Base-by-base conservation (phyloP, 2,797 vertebrate species). In the Mus minutoides region DNA sequence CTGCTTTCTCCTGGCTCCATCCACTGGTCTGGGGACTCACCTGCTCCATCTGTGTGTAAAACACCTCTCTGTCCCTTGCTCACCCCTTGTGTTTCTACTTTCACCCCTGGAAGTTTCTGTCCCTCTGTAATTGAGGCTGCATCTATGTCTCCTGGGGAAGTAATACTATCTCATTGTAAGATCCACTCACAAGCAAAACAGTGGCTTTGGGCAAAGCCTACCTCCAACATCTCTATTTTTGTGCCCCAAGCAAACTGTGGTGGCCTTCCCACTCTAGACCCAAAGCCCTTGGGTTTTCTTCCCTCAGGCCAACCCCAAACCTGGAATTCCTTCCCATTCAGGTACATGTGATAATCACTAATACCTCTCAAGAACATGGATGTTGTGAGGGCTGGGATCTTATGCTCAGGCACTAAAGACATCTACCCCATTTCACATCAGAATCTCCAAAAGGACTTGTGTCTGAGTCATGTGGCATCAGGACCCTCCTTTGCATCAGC, bases 241-340 rank as follows among this genome's bases (percentile, higher is more conserved):
- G 10, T 80, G 22, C 6, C 46, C 9, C 46, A 69, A 46, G 16
- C 3, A 56, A 54, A 34, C 37, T 37, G 12, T 54, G 29, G 26
- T 26, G 17, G 26, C 2, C 64, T 58, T 71, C 43, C 60, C 8
- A 40, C 17, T 56, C 31, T 24, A 9, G 31, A 60, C 4, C 43
- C 31, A 75, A 77, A 19, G 21, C 11, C 77, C 56, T 76, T 64
- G 6, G 54, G 9, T 80, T 88, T 93, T 67, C 92, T 11, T 71
- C 34, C 37, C 14, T 84, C 26, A 56, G 54, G 78, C 21, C 73
- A 85, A 86, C 80, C 29, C 54, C 46, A 34, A 95, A 94, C 40
- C 58, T 62, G 88, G 67, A 94, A 95, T 90, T 77, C 76, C 71
- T 92, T 85, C 54, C 52, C 52, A 56, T 46, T 84, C 60, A 34